These are phyloP conservation scores for Anaspis maculata DNA, from an alignment of 2,888 invertebrate genomes.

Conservation along the genomic window DNA sequence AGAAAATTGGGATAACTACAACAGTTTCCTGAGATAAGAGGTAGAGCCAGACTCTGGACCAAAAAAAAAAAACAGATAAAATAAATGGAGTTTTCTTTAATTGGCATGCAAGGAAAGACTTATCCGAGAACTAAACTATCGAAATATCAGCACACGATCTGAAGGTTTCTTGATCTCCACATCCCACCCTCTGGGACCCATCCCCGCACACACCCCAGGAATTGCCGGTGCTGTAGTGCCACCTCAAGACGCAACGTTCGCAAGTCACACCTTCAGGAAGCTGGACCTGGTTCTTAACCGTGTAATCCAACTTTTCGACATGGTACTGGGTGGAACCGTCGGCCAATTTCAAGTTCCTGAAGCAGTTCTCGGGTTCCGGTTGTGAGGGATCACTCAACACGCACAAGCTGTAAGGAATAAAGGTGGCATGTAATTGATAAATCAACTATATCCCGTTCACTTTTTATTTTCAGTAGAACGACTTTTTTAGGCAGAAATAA, in stretches of 20 bases:
- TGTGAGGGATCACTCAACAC: constrained; percentile 35
- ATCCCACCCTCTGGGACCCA: constrained; percentile 32
- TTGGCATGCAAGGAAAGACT: no score
- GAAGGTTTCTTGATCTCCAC: constrained; percentile 40
- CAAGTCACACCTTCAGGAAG: constrained; percentile 39
- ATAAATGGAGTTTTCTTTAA: no score
- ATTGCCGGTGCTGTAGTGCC: constrained; percentile 41
- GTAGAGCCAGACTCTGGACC: no score
- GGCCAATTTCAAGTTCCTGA: constrained; percentile 27
- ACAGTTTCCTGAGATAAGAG: no score
- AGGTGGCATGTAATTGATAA: no score
- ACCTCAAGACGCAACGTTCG: constrained; percentile 42
- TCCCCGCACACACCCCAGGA: constrained; percentile 37
- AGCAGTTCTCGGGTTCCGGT: constrained; percentile 46
- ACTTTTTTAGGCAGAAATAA: no score
- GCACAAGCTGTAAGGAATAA: constrained; percentile 36
- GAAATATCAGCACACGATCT: constrained; percentile 38
- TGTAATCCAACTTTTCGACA: constrained; percentile 20
- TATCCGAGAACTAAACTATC: no score
- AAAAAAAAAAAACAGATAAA: no score
- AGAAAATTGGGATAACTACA: no score
- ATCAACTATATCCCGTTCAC: no score
- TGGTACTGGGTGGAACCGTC: constrained; percentile 28
- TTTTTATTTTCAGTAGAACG: no score
- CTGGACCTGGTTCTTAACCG: constrained; percentile 25